Conservation (phyloP, 2,797 vertebrate species). For the Melanogrammus aeglefinus region DNA sequence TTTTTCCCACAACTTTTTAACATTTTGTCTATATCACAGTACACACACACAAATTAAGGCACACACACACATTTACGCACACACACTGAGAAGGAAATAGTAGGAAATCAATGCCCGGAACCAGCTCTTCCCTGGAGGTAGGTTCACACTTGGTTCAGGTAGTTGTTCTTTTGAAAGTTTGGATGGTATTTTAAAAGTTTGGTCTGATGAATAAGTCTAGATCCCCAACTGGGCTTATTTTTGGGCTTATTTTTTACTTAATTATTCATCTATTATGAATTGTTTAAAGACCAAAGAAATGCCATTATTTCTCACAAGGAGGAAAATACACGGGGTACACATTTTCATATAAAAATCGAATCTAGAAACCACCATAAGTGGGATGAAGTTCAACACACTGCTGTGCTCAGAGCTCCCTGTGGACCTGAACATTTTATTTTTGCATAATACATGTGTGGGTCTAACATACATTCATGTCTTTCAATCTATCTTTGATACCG, state of each 20-base stretch:
- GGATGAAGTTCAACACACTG: background rate
- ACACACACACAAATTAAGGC: background rate
- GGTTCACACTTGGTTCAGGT: conserved; percentile 17
- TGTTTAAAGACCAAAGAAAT: background rate
- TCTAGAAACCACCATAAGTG: background rate
- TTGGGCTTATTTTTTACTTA: background rate
- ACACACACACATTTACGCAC: background rate
- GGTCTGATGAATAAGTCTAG: conserved; percentile 31
- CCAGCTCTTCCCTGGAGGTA: conserved; percentile 33
- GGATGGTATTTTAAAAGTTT: conserved; percentile 42
- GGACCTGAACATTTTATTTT: background rate
- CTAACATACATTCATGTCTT: background rate
- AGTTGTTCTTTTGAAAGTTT: conserved; percentile 43
- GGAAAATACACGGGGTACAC: background rate
- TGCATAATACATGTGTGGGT: background rate
- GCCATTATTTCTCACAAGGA: background rate
- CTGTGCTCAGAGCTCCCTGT: background rate
- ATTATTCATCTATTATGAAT: background rate
- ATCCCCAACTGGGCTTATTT: conserved; percentile 15
- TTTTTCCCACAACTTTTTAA: no score
- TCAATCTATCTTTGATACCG: background rate
- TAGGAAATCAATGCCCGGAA: conserved; percentile 46
- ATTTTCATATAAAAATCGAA: background rate
- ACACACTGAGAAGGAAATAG: conserved; percentile 5
- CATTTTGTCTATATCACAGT: no score